Base-by-base conservation (phyloP, 2,113 vertebrate species). In the Tenebrosternarchus preto region DNA sequence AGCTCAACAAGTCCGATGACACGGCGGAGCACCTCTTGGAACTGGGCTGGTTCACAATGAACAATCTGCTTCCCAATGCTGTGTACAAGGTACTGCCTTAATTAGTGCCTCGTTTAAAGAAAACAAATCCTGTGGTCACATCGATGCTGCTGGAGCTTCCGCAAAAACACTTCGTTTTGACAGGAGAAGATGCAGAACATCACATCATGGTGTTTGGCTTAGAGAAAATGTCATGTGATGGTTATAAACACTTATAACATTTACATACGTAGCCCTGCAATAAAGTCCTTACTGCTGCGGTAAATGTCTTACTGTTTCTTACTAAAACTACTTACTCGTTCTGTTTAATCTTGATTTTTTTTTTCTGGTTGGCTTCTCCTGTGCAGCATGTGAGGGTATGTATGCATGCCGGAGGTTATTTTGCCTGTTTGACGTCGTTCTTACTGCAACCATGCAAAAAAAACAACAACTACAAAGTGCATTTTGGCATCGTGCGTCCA, bases 1-100 rank as follows among this genome's bases (percentile, higher is more conserved):
- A 99, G 97, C 91, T 99, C 71, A 99, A 99, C 89, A 99, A 98
- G 80, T 98, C 97, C 25, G 98, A 99, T 22, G 98, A 99, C 86
- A 99, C 97, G 0, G 98, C 98, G 0, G 98, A 99, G 86, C 98
- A 99, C 90, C 95, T 99, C 74, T 85, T 99, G 88, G 98, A 99
- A 29, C 91, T 99, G 70, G 97, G 98, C 59, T 98, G 97, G 96
- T 98, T 99, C 85, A 99, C 94, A 1, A 99, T 99, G 98, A 98
- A 99, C 90, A 98, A 98, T 87, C 94, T 99, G 57, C 93, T 99
- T 57, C 98, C 98, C 78, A 99, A 98, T 0, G 96, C 98, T 16
- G 87, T 95, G 25, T 99, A 98, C 87, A 99, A 99, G 97, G 98
- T 94, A 90, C 88, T 86, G 2, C 1, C n/a, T 71, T 20, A 55